Percentiles rank a stretch among this genome's conserved stretches.
Evolutionary conservation across 2,797 vertebrate genomes (phyloP).

Genomic region (Poeciliopsis presidionis): DNA sequence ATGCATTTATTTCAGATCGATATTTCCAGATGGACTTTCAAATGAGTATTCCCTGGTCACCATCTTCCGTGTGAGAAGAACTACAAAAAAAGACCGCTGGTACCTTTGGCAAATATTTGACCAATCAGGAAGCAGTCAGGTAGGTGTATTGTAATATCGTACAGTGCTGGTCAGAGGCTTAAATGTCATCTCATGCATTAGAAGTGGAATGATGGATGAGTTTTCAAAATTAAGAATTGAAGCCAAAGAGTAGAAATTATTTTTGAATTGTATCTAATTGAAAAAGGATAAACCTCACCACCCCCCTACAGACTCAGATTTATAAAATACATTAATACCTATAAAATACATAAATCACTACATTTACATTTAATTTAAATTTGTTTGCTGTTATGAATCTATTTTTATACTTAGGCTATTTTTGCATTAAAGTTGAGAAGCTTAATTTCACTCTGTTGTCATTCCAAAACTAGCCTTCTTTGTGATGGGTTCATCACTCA

Average conservation of each 20-base stretch:
- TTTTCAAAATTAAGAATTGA: neutral
- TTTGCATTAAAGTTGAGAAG: neutral
- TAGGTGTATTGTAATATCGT: conserved; percentile 63
- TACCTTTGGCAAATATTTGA: conserved; percentile 93
- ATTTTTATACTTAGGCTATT: neutral
- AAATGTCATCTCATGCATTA: neutral
- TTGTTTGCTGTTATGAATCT: neutral
- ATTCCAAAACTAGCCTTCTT: neutral
- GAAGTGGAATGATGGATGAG: neutral
- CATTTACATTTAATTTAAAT: neutral
- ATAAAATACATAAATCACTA: neutral
- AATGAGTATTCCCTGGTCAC: conserved; percentile 88
- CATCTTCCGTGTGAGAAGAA: conserved; percentile 89
- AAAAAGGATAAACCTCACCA: neutral
- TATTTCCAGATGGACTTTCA: conserved; percentile 91
- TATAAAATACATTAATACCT: neutral
- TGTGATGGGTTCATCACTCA: neutral
- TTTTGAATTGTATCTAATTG: neutral
- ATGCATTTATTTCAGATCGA: conserved; percentile 73
- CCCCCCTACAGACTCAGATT: too few species aligned
- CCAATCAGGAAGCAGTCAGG: conserved; percentile 87
- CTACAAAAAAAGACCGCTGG: conserved; percentile 94
- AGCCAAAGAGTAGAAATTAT: neutral
- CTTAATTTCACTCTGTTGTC: neutral
- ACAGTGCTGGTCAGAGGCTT: neutral